Percentiles rank a stretch among this genome's conserved stretches.
Evolutionary conservation across 2,888 invertebrate genomes (phyloP).

Genomic region (Oscheius sp.): DNA sequence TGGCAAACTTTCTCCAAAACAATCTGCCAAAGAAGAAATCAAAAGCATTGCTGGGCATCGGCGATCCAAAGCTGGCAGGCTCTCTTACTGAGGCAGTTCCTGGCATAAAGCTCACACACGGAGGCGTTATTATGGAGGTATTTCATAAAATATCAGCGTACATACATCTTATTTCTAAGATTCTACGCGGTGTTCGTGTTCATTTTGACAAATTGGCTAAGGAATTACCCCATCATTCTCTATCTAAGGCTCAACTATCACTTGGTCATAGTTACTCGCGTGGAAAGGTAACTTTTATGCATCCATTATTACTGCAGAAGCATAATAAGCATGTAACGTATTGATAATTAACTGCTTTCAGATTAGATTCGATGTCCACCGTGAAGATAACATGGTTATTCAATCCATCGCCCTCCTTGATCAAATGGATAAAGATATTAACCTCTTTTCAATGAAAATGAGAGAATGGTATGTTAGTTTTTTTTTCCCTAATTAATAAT

Average conservation of each 20-base stretch:
- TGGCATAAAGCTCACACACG: constrained; percentile 83
- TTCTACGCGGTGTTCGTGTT: constrained; percentile 76
- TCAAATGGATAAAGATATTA: constrained; percentile 97
- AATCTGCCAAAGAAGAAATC: constrained; percentile 82
- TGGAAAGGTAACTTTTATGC: constrained; percentile 77
- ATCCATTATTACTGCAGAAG: background rate
- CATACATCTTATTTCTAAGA: no score
- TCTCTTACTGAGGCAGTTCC: constrained; percentile 83
- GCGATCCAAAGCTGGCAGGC: constrained; percentile 88
- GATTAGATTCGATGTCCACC: constrained; percentile 97
- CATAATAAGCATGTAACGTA: no score
- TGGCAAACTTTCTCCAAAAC: constrained; percentile 87
- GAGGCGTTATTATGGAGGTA: constrained; percentile 88
- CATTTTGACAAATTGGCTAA: constrained; percentile 74
- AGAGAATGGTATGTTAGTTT: constrained; percentile 76
- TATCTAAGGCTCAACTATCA: constrained; percentile 90
- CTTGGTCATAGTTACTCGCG: constrained; percentile 97
- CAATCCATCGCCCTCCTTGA: constrained; percentile 96
- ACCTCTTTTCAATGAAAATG: constrained; percentile 98
- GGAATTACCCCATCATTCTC: constrained; percentile 80
- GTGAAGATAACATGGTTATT: constrained; percentile 99
- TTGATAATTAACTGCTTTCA: no score
- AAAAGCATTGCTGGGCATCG: constrained; percentile 77
- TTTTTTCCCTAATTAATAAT: background rate
- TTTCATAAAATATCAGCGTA: no score